phyloP scores from a whole-genome alignment of 1,140 invertebrate species.

The Brachionus angularis region DNA sequence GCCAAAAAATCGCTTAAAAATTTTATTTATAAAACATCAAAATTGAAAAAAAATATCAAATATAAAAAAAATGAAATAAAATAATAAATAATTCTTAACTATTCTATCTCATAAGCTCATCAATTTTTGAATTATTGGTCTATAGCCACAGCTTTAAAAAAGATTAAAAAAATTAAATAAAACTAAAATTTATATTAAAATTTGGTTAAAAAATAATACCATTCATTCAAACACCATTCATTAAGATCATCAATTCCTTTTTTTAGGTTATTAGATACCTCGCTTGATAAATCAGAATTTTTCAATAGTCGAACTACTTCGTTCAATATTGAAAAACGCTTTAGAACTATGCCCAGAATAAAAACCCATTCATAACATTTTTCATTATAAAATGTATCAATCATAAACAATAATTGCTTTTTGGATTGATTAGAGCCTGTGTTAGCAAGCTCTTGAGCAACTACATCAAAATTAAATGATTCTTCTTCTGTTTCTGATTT shows the following conservation, averaged over 20 bases:
- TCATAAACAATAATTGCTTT: slow-evolving; percentile 4
- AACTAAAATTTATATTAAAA: not conserved
- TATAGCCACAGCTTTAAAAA: slow-evolving; percentile 5
- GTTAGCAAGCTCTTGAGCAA: slow-evolving; percentile 19
- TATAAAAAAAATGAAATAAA: too few species aligned
- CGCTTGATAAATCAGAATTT: not conserved
- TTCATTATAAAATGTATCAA: not conserved
- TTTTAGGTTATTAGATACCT: not conserved
- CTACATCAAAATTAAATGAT: slow-evolving; percentile 28
- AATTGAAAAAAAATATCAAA: too few species aligned
- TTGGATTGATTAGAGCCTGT: slow-evolving; percentile 2
- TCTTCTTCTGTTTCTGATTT: not conserved
- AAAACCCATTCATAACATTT: slow-evolving; percentile 39
- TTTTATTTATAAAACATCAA: too few species aligned
- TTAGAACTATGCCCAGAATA: not conserved
- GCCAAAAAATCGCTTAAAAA: too few species aligned
- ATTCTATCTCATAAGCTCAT: not conserved
- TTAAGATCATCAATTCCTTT: slow-evolving; percentile 14
- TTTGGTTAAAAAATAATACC: not conserved
- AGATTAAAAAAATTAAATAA: not conserved
- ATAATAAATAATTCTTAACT: too few species aligned
- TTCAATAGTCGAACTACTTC: slow-evolving; percentile 13
- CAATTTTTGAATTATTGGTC: slow-evolving; percentile 12
- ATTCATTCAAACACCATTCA: slow-evolving; percentile 16
- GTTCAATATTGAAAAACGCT: not conserved